Percentiles rank a stretch among this genome's conserved stretches.
Conservation (phyloP, 35 echinoderm and acorn worm species). For the Strongylocentrotus purpuratus region DNA sequence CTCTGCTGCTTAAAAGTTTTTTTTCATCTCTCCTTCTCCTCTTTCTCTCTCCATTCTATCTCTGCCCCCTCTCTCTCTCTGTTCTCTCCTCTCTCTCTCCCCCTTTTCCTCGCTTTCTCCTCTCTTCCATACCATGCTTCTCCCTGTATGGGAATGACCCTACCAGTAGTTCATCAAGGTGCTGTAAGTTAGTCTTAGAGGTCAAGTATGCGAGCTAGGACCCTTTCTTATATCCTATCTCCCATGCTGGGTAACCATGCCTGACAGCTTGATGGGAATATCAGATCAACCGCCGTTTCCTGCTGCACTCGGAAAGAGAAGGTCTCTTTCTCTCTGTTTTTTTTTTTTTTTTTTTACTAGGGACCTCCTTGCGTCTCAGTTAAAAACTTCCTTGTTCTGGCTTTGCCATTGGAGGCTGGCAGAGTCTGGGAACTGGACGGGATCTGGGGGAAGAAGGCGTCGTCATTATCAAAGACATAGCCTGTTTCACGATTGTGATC, state of each 20-base stretch:
- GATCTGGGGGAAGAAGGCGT: background rate
- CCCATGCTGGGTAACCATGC: background rate
- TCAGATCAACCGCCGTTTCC: background rate
- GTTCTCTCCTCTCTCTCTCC: too few species aligned
- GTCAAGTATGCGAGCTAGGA: background rate
- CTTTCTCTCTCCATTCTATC: too few species aligned
- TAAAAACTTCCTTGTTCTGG: slow-evolving; percentile 17
- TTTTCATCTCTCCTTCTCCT: background rate
- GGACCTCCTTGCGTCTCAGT: background rate
- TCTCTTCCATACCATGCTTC: background rate
- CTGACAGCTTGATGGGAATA: background rate
- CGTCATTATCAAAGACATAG: background rate
- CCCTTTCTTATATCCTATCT: background rate
- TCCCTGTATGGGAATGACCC: background rate
- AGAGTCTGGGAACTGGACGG: background rate
- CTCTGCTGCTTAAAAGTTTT: background rate
- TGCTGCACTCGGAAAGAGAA: background rate
- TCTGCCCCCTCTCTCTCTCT: too few species aligned
- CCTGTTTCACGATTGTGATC: background rate
- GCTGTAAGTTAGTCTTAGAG: background rate
- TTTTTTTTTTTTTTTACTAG: background rate
- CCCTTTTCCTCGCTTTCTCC: too few species aligned
- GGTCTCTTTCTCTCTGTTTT: background rate
- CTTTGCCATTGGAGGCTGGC: background rate
- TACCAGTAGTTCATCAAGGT: background rate